A percentile compares a stretch with the other conserved stretches of the same genome.
phyloP scores from a whole-genome alignment of 2,113 vertebrate species.

The Nematolebias whitei region DNA sequence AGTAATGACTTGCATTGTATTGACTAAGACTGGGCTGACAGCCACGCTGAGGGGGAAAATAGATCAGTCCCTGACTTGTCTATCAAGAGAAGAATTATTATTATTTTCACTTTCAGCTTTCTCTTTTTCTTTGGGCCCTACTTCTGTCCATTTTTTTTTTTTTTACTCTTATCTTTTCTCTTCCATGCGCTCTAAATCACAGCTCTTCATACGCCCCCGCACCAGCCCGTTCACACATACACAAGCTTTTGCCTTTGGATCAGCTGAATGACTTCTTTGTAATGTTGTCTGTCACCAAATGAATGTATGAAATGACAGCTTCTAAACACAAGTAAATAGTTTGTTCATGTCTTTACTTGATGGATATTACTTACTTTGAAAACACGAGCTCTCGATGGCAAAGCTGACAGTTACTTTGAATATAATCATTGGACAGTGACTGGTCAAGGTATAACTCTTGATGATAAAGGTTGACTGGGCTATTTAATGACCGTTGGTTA shows the following conservation, averaged over 20 bases:
- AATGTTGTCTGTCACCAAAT: slow-evolving; percentile 55
- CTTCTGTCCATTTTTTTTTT: slow-evolving; percentile 21
- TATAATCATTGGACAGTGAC: slow-evolving; percentile 6
- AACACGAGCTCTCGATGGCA: slow-evolving; percentile 13
- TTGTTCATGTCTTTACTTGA: slow-evolving; percentile 11
- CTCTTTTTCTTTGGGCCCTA: slow-evolving; percentile 16
- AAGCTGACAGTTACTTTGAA: slow-evolving; percentile 7
- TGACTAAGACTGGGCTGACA: slow-evolving; percentile 60
- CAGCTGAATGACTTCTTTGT: slow-evolving; percentile 62
- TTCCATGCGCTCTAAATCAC: slow-evolving; percentile 32
- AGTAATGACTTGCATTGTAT: slow-evolving; percentile 58
- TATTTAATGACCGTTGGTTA: background rate
- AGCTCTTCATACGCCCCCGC: slow-evolving; percentile 44
- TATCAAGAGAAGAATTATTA: slow-evolving; percentile 47
- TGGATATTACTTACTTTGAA: slow-evolving; percentile 33
- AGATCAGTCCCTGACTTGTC: slow-evolving; percentile 59
- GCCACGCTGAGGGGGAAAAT: slow-evolving; percentile 55
- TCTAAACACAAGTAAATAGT: slow-evolving; percentile 33
- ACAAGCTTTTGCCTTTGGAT: slow-evolving; percentile 41
- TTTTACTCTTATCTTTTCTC: slow-evolving; percentile 20
- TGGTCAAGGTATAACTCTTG: slow-evolving; percentile 3
- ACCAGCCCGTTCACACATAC: slow-evolving; percentile 40
- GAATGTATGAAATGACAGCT: slow-evolving; percentile 51
- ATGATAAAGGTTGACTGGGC: background rate
- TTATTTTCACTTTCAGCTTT: slow-evolving; percentile 21